These are phyloP conservation scores for Babyrousa celebensis DNA, from an alignment of 2,797 vertebrate species.

Conservation along the genomic window DNA sequence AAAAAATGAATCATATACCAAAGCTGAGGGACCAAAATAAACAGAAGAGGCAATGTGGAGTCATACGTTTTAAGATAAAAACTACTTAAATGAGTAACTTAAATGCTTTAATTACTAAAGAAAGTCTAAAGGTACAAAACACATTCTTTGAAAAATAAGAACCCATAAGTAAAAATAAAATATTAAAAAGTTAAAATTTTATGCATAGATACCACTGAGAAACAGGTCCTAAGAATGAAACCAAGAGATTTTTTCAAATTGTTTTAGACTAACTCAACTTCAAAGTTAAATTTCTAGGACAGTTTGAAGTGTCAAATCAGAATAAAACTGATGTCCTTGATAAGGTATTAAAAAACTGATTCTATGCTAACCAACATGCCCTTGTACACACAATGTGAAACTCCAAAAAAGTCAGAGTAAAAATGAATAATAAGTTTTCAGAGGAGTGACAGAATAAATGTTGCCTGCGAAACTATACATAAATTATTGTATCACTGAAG, in stretches of 20 bases:
- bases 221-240: slow-evolving; percentile 64
- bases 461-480: background rate
- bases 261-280: slow-evolving; percentile 35
- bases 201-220: background rate
- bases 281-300: slow-evolving; percentile 57
- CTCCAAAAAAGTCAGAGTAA: background rate
- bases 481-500: slow-evolving; percentile 30
- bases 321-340: slow-evolving; percentile 58
- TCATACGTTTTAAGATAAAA: slow-evolving; percentile 42
- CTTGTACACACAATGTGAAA: slow-evolving; percentile 33
- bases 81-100: slow-evolving; percentile 60
- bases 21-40: slow-evolving; percentile 49
- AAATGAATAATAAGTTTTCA: slow-evolving; percentile 32
- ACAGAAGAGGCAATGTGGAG: slow-evolving; percentile 60
- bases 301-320: slow-evolving; percentile 20
- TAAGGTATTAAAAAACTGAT: slow-evolving; percentile 21
- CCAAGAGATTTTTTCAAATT: slow-evolving; percentile 29
- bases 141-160: slow-evolving; percentile 71
- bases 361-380: slow-evolving; percentile 5
- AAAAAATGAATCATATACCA: slow-evolving; percentile 79
- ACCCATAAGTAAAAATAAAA: slow-evolving; percentile 55
- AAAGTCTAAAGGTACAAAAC: slow-evolving; percentile 46
- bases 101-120: slow-evolving; percentile 65
- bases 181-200: slow-evolving; percentile 50
- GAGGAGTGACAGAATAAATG: slow-evolving; percentile 55